A percentile compares a stretch with the other conserved stretches of the same genome.
Evolutionary conservation across 1,140 invertebrate species (phyloP).

Genomic region (Muscidifurax raptorellus): DNA sequence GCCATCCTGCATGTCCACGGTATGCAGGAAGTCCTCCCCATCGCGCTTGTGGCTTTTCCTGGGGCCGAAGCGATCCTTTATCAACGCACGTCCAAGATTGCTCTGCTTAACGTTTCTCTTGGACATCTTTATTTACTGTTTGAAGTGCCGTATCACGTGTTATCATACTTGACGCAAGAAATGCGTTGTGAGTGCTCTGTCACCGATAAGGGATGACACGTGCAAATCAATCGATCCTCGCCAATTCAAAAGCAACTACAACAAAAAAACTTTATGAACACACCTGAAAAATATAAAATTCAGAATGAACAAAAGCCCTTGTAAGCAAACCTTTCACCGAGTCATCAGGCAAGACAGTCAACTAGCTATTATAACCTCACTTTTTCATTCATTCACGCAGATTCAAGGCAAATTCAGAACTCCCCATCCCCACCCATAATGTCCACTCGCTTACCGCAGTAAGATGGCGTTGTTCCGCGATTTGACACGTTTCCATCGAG

Average conservation of each 20-base stretch:
- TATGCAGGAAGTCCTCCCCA: constrained; percentile 81
- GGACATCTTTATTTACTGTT: constrained; percentile 73
- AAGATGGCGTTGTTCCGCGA: constrained; percentile 24
- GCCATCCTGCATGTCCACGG: constrained; percentile 91
- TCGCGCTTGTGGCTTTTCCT: constrained; percentile 77
- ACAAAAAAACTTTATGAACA: neutral
- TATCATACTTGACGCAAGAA: neutral
- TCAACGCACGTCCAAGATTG: constrained; percentile 82
- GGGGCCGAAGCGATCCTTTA: constrained; percentile 85
- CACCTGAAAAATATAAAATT: neutral
- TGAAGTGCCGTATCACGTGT: neutral
- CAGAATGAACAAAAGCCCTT: neutral
- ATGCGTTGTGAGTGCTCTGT: neutral
- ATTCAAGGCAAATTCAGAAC: no score
- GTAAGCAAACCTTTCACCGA: neutral
- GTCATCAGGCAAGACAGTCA: neutral
- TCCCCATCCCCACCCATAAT: no score
- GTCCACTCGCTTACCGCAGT: no score
- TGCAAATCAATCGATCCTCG: neutral
- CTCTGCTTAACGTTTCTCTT: constrained; percentile 78
- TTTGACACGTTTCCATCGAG: constrained; percentile 39
- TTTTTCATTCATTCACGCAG: neutral
- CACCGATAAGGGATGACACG: neutral
- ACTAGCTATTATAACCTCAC: neutral
- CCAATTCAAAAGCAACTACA: neutral